phyloP scores from a whole-genome alignment of 2,113 vertebrate species.

The Seriola rivoliana region DNA sequence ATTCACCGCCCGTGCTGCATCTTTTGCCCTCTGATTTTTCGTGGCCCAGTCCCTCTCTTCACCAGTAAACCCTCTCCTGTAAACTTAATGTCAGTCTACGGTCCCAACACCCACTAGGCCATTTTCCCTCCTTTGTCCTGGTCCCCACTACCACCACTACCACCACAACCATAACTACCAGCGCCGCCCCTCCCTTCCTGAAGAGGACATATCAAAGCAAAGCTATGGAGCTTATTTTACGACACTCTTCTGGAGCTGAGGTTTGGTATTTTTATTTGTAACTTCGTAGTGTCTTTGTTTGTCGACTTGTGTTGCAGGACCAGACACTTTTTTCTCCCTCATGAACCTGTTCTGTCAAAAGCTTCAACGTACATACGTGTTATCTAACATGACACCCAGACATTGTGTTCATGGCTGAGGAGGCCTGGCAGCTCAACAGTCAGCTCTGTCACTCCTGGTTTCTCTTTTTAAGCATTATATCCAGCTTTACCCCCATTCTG shows the following conservation, averaged over 20 bases:
- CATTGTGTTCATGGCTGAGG: background rate
- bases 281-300: background rate
- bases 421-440: background rate
- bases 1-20: no score
- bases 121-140: constrained; percentile 15
- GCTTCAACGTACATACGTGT: background rate
- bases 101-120: background rate
- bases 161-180: background rate
- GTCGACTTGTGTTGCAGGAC: no score
- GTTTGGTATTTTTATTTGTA: background rate
- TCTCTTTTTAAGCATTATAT: background rate
- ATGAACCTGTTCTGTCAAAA: constrained; percentile 21
- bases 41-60: no score
- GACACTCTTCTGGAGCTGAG: background rate
- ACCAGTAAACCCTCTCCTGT: no score
- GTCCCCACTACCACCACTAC: background rate
- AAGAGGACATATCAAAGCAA: background rate
- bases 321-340: background rate
- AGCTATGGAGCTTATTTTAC: constrained; percentile 13
- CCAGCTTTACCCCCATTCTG: background rate
- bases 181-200: background rate
- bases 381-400: background rate
- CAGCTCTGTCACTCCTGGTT: background rate
- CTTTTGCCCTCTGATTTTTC: no score
- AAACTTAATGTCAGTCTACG: background rate